Evolutionary conservation across 2,888 invertebrate species (phyloP).

Genomic region (Hipparchia semele): DNA sequence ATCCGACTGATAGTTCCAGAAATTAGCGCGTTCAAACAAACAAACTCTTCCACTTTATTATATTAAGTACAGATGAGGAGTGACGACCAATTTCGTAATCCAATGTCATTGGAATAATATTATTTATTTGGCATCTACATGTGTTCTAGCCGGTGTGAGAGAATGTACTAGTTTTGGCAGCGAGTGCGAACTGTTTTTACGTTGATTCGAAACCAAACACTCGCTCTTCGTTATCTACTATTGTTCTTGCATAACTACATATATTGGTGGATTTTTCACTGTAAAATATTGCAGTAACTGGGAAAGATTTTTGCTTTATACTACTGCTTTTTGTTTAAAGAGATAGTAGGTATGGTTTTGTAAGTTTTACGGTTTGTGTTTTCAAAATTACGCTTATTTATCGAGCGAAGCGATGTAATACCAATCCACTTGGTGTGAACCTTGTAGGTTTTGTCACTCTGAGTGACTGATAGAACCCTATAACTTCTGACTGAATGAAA

Average conservation of each 20-base stretch:
- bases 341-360: background rate
- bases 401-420: no score
- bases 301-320: constrained; percentile 2
- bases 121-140: constrained; percentile 42
- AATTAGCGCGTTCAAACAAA: no score
- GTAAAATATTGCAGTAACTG: constrained; percentile 9
- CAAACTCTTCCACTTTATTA: no score
- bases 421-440: no score
- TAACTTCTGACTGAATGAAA: no score
- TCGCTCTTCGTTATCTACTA: constrained; percentile 42
- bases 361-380: background rate
- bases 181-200: constrained; percentile 36
- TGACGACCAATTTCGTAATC: background rate
- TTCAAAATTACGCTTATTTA: no score
- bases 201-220: constrained; percentile 41
- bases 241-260: constrained; percentile 41
- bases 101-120: constrained; percentile 38
- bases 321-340: background rate
- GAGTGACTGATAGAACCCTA: no score
- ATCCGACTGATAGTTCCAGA: no score
- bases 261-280: constrained; percentile 33
- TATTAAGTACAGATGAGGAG: no score
- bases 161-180: constrained; percentile 34
- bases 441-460: no score
- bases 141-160: constrained; percentile 23